These are phyloP conservation scores for Indri indri DNA, from an alignment of 2,113 vertebrate genomes.

Conservation along the genomic window DNA sequence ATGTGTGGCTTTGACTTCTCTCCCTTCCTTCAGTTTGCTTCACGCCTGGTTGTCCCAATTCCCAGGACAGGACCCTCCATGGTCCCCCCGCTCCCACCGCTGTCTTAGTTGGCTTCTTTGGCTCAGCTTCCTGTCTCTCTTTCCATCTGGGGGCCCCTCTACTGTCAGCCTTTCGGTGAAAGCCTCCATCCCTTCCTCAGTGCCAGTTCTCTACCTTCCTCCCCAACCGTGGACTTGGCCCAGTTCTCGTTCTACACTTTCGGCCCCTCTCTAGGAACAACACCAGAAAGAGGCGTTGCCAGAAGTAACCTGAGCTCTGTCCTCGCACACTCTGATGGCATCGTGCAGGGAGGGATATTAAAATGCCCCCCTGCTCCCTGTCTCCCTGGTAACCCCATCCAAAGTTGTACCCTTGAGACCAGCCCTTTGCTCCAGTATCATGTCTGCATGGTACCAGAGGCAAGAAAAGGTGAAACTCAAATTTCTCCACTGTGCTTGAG, in stretches of 20 bases:
- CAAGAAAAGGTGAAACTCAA: conserved; percentile 53
- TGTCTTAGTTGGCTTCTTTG: background rate
- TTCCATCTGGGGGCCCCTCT: background rate
- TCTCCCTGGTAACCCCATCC: conserved; percentile 47
- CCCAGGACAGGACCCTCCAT: background rate
- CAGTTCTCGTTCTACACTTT: background rate
- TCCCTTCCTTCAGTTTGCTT: background rate
- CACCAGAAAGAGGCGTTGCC: background rate
- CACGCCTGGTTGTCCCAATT: background rate
- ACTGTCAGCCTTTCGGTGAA: background rate
- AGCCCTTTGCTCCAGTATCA: conserved; percentile 15
- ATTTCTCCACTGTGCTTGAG: conserved; percentile 31
- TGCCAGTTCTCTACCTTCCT: background rate
- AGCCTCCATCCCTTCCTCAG: background rate
- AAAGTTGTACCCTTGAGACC: conserved; percentile 9
- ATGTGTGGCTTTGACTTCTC: background rate
- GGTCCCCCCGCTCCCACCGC: background rate
- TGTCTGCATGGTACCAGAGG: conserved; percentile 6
- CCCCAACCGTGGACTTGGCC: background rate
- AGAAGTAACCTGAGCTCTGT: background rate
- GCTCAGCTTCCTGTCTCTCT: background rate
- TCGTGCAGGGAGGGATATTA: background rate
- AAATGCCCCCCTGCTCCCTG: background rate
- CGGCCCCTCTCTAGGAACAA: background rate
- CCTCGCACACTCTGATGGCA: background rate